Evolutionary conservation across 2,113 vertebrate species (phyloP).

Genomic region (Mormyrus iriodes): DNA sequence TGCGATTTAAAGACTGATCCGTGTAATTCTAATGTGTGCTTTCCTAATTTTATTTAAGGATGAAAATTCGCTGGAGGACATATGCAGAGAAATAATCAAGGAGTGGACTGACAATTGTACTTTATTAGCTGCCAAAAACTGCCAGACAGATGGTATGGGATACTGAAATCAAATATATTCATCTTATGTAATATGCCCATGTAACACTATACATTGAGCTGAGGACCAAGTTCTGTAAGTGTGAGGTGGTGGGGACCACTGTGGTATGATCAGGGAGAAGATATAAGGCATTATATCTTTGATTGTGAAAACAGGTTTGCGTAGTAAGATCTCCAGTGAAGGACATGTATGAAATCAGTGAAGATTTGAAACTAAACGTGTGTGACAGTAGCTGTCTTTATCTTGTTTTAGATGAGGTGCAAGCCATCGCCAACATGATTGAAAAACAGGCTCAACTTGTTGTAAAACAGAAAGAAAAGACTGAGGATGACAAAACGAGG

Average conservation of each 20-base stretch:
- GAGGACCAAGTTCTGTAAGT: background rate
- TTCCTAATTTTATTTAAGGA: constrained; percentile 59
- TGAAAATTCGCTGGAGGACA: constrained; percentile 72
- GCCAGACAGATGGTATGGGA: constrained; percentile 42
- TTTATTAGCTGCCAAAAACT: constrained; percentile 53
- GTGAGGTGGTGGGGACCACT: background rate
- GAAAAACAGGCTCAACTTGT: constrained; percentile 96
- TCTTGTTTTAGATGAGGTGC: constrained; percentile 71
- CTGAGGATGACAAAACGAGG: constrained; percentile 74
- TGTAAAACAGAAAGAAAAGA: constrained; percentile 79
- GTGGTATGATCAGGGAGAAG: background rate
- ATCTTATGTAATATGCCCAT: background rate
- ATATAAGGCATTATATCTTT: background rate
- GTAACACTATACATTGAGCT: background rate
- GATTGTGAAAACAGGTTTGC: background rate
- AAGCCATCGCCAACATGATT: constrained; percentile 85
- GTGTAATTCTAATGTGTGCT: constrained; percentile 18
- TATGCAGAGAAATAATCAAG: constrained; percentile 81
- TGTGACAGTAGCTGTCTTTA: background rate
- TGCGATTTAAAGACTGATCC: background rate
- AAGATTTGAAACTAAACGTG: background rate
- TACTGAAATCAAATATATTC: background rate
- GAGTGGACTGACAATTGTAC: constrained; percentile 71
- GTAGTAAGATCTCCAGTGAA: background rate
- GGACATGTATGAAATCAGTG: background rate